These are phyloP conservation scores for Cynodonichthys magdalenae DNA, from an alignment of 2,797 vertebrate genomes.

Conservation along the genomic window DNA sequence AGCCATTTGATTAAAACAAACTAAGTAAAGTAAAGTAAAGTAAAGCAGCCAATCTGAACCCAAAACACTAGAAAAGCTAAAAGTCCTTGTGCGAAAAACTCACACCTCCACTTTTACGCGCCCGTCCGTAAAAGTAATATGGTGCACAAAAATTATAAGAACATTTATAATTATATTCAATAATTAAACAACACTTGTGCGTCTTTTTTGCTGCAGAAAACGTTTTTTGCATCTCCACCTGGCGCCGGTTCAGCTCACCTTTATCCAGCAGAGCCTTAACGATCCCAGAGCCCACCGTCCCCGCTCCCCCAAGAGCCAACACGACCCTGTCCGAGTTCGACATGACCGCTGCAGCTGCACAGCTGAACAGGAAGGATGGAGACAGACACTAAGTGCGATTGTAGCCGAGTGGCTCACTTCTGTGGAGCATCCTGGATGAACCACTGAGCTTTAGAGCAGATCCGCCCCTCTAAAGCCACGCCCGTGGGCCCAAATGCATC, in stretches of 20 bases:
- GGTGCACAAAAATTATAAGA: too few species aligned
- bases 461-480: conserved; percentile 69
- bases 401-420: conserved; percentile 16
- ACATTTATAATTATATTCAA: neutral
- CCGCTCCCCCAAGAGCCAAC: conserved; percentile 83
- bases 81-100: conserved; percentile 5
- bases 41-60: neutral
- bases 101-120: neutral
- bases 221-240: neutral
- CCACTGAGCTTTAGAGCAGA: conserved; percentile 64
- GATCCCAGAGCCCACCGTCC: conserved; percentile 83
- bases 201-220: neutral
- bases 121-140: conserved; percentile 12
- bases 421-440: conserved; percentile 27
- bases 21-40: too few species aligned
- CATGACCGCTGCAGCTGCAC: conserved; percentile 55
- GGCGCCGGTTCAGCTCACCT: conserved; percentile 70
- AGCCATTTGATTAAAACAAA: too few species aligned
- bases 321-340: conserved; percentile 79
- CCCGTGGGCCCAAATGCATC: conserved; percentile 36
- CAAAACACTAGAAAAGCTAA: neutral
- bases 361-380: conserved; percentile 11
- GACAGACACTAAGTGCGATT: neutral
- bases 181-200: neutral
- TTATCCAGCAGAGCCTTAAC: conserved; percentile 83